Base-by-base conservation (phyloP, 2,888 invertebrate species). In the Idaea aversata region DNA sequence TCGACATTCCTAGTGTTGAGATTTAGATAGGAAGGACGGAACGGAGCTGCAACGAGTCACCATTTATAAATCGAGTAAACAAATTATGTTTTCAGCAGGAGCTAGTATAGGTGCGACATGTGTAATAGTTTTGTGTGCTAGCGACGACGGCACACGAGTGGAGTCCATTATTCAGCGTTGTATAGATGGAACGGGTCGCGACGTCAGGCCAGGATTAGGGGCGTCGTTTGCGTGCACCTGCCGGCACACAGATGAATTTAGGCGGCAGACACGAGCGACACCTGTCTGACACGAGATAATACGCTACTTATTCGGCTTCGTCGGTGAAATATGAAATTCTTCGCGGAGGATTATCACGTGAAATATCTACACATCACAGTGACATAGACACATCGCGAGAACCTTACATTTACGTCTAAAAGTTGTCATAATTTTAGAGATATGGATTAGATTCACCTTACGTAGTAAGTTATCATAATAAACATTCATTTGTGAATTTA, bases 251-350 rank as follows among this genome's bases (percentile, higher is more conserved):
- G 88, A 90, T 87, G 90, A 88, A 90, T 90, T 88, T 88, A 86
- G 85, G 79, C 80, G 81, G 83, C 79, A 84, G 86, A 84, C 84
- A 82, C 80, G 78, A 86, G 88, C 86, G 90, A 90, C 90, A 91
- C 88, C 90, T 91, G 90, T 90, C 90, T 88, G 82, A 84, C 84
- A 81, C 80, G 83, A 88, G 86, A 88, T 88, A 88, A 88, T 87
- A 87, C 86, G 85, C 85, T 88, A 86, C 88, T 88, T 88, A 88
- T 88, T 85, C 81, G 83, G 80, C 81, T 88, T 85, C 81, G 81
- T 78, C 80, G 82, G 87, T 88, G 87, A 90, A 88, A 91, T 91
- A 90, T 90, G 88, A 86, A 86, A 86, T 84, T 87, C 85, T 85
- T 88, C 84, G 78, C 77, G 75, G 70, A 72, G 83, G 87, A 87